phyloP scores from a whole-genome alignment of 2,113 vertebrate genomes.

The Leucopsar rothschildi region DNA sequence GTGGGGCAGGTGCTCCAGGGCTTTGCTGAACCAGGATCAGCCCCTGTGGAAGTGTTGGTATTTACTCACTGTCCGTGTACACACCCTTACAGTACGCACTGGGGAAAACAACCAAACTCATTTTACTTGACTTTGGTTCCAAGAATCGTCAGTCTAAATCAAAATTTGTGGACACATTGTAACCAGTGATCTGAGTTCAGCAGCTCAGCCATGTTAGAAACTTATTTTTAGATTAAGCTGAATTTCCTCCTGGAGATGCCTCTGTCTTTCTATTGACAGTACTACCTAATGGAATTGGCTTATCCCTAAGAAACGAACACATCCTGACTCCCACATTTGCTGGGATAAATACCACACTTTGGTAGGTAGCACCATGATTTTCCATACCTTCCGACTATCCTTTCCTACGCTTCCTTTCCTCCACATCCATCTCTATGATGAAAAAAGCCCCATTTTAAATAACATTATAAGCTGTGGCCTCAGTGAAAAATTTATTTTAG shows the following conservation, averaged over 20 bases:
- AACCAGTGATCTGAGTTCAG: background rate
- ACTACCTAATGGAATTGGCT: background rate
- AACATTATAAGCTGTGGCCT: background rate
- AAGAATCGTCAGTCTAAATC: background rate
- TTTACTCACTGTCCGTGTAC: background rate
- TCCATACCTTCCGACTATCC: background rate
- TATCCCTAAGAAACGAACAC: background rate
- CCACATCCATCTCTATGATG: background rate
- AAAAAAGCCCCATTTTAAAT: background rate
- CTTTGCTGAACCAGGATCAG: background rate
- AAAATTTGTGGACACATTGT: background rate
- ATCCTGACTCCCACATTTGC: background rate
- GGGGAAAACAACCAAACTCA: background rate
- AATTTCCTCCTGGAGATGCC: background rate
- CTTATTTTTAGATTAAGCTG: background rate
- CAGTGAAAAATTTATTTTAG: background rate
- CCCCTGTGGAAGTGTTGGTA: rapidly evolving
- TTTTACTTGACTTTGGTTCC: background rate
- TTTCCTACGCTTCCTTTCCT: background rate
- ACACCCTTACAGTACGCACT: background rate
- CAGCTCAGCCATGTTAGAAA: background rate
- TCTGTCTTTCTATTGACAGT: background rate
- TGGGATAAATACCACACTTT: background rate
- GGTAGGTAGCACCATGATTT: background rate
- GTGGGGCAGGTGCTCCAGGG: background rate